Evolutionary conservation across 2,797 vertebrate genomes (phyloP).

Genomic region (Trematomus bernacchii): DNA sequence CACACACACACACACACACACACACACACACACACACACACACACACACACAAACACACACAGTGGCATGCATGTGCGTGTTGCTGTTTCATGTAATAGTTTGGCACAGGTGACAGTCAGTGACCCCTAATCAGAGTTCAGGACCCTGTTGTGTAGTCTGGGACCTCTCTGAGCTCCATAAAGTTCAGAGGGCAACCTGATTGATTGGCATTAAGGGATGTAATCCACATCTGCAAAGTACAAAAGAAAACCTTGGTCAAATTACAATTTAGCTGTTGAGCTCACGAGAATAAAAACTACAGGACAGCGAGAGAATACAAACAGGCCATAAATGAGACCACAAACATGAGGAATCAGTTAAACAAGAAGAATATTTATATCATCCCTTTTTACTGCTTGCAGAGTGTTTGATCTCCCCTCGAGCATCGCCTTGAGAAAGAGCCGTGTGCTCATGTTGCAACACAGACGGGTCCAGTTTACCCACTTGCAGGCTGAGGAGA

Average conservation of each 20-base stretch:
- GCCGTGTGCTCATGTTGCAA: slow-evolving; percentile 18
- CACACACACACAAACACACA: slow-evolving; percentile 18
- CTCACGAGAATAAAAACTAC: background rate
- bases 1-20: slow-evolving; percentile 7
- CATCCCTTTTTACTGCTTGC: slow-evolving; percentile 6
- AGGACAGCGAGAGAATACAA: slow-evolving; percentile 1
- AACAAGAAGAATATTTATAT: slow-evolving; percentile 11
- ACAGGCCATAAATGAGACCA: background rate
- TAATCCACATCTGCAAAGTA: slow-evolving; percentile 4
- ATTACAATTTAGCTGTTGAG: slow-evolving; percentile 13
- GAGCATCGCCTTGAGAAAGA: slow-evolving; percentile 1
- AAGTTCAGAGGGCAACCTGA: slow-evolving; percentile 38
- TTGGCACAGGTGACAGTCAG: slow-evolving; percentile 66
- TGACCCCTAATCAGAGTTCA: slow-evolving; percentile 56
- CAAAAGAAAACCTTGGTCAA: slow-evolving; percentile 7
- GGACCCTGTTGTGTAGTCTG: slow-evolving; percentile 26
- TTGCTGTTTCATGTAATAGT: slow-evolving; percentile 42
- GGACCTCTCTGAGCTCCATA: slow-evolving; percentile 2
- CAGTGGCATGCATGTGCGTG: slow-evolving; percentile 29
- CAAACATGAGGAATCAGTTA: slow-evolving; percentile 4
- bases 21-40: slow-evolving; percentile 18
- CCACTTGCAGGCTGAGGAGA: slow-evolving; percentile 25
- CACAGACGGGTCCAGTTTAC: slow-evolving; percentile 19
- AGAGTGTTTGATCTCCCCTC: background rate
- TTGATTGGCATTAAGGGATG: slow-evolving; percentile 26